phyloP scores from a whole-genome alignment of 2,888 invertebrate genomes.

The Drosophila longiperda region DNA sequence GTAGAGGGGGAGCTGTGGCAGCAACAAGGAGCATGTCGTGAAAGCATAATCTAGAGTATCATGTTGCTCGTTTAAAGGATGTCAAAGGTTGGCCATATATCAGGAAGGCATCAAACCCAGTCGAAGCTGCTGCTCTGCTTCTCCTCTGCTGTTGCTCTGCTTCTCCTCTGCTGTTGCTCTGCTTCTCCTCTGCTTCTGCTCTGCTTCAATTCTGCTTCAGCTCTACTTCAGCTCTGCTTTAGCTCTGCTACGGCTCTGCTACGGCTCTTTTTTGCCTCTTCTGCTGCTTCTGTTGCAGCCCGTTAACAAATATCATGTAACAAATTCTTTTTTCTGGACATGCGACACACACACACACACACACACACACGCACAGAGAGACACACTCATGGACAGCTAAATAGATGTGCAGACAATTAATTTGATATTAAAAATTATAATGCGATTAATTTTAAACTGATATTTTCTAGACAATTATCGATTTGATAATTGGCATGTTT shows the following conservation, averaged over 20 bases:
- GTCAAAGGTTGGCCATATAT: constrained; percentile 81
- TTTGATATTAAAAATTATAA: background rate
- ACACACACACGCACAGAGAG: background rate
- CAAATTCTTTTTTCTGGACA: constrained; percentile 80
- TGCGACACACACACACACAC: constrained; percentile 41
- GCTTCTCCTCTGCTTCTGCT: constrained; percentile 34
- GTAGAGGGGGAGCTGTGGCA: background rate
- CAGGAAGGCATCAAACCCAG: constrained; percentile 79
- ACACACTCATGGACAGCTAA: background rate
- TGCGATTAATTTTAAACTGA: too few relatives aligned
- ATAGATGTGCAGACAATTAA: background rate
- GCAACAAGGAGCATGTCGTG: constrained; percentile 53
- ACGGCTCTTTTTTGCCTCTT: too few relatives aligned
- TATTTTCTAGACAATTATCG: too few relatives aligned
- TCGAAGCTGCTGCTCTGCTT: constrained; percentile 46
- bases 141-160: background rate
- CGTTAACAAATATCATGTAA: constrained; percentile 81
- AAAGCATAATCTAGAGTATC: constrained; percentile 81
- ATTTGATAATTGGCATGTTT: too few relatives aligned
- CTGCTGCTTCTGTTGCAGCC: constrained; percentile 47
- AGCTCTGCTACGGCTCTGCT: too few relatives aligned
- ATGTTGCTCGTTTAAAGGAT: constrained; percentile 82
- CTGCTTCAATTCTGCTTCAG: too few relatives aligned
- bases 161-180: background rate
- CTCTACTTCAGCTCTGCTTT: too few relatives aligned